A percentile compares a stretch with the other conserved stretches of the same genome.
Conservation (phyloP, 2,888 invertebrate species). For the Dryocosmus kuriphilus region DNA sequence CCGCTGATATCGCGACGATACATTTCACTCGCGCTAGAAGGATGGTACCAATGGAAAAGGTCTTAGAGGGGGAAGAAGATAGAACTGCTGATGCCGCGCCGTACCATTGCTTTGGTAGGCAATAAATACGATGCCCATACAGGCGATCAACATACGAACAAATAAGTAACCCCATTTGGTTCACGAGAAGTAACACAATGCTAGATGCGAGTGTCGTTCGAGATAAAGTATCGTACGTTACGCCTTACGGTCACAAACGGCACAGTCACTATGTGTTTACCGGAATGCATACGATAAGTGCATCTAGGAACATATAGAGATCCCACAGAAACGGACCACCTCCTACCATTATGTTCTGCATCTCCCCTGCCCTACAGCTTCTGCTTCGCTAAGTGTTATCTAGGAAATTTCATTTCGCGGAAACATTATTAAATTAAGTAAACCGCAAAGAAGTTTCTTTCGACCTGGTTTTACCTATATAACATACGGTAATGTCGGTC, state of each 20-base stretch:
- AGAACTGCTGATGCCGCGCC: neutral
- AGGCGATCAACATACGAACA: neutral
- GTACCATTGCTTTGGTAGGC: neutral
- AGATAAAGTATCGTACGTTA: neutral
- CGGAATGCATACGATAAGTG: neutral
- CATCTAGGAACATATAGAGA: neutral
- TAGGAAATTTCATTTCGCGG: conserved; percentile 71
- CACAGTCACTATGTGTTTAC: neutral
- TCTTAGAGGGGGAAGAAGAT: conserved; percentile 36
- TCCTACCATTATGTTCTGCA: conserved; percentile 30
- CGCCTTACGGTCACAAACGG: neutral
- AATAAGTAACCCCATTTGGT: neutral
- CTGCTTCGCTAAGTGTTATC: conserved; percentile 68
- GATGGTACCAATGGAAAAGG: conserved; percentile 3
- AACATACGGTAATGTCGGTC: neutral
- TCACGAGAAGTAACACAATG: neutral
- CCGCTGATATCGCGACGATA: conserved; percentile 5
- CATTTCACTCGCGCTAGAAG: conserved; percentile 37
- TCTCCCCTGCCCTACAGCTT: conserved; percentile 44
- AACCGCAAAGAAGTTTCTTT: conserved; percentile 59
- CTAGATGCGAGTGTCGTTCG: neutral
- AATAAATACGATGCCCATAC: neutral
- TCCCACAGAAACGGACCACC: neutral
- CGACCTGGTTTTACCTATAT: neutral
- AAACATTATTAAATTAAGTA: conserved; percentile 72